Evolutionary conservation across 2,888 invertebrate genomes (phyloP), one percentile per base, ranked within the genome.

Genomic region (Epinotia nisella): DNA sequence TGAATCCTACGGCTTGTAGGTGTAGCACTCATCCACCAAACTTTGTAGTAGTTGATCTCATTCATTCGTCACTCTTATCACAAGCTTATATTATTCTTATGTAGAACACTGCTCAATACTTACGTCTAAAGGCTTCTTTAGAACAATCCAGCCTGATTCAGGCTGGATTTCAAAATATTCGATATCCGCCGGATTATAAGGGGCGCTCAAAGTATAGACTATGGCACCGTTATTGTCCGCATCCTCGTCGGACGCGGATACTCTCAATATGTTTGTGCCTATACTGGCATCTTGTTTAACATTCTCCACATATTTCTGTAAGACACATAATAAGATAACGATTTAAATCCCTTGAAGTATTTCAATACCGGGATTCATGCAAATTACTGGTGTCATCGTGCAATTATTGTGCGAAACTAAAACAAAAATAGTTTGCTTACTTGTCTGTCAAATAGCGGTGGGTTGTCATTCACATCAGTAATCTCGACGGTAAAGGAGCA

Each of bases 401-500:
- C 86, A 83, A 82, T 76, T 64, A 77, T 67, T 64, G 73, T 69
- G 73, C 64, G 17, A 59, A 68, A 62, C 21, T 68, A 73, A 13
- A 41, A 35, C 55, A 56, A 39, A 19, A 77, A 75, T 76, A 78
- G 75, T 70, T 76, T 78, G 81, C 92, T 93, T 95, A 98, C 98
- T 96, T 98, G 98, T 94, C 98, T 95, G 93, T 98, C 98, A 90
- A 98, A 98, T 67, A 98, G 92, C 10, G 98, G 98, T 9, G 98
- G 98, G 90, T 99, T 99, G 88, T 99, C 99, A 86, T 99, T 99
- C 59, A 98, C 98, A 89, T 99, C 99, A 1, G 98, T 98, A 69
- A 99, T 98, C 94, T 98, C 98, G 61, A 99, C 99, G 17, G 98
- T 98, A 88, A 99, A 99, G 9, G 99, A 99, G 90, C 99, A 99